phyloP scores from a whole-genome alignment of 2,888 invertebrate species.

The Sisyra nigra region DNA sequence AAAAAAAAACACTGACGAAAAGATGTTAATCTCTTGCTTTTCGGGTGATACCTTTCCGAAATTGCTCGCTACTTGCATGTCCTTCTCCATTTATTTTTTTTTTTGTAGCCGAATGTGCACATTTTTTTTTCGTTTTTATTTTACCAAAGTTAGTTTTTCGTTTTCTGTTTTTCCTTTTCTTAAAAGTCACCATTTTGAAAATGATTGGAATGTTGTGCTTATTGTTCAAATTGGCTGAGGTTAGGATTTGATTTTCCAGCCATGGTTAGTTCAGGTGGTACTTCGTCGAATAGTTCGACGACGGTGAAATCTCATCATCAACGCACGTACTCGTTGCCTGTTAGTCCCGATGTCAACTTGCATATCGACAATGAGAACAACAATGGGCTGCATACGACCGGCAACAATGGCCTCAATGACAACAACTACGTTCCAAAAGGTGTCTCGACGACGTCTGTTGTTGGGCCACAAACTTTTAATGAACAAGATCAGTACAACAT shows the following conservation, averaged over 20 bases:
- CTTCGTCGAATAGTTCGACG: neutral
- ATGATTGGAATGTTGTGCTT: neutral
- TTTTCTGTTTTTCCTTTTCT: neutral
- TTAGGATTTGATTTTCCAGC: slow-evolving; percentile 5
- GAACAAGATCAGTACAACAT: slow-evolving; percentile 4
- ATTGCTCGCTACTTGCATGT: no score
- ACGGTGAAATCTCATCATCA: slow-evolving; percentile 35
- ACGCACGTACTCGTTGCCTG: slow-evolving; percentile 52
- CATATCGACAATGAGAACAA: slow-evolving; percentile 8
- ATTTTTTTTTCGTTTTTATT: no score
- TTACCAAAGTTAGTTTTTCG: neutral
- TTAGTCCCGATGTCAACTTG: slow-evolving; percentile 17
- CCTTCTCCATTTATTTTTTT: no score
- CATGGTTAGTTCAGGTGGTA: slow-evolving; percentile 4
- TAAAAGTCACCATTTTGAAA: neutral
- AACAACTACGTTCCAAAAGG: neutral
- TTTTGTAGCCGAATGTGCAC: no score
- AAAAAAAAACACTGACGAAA: no score
- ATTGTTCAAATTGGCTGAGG: neutral
- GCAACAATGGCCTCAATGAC: slow-evolving; percentile 14
- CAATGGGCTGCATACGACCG: slow-evolving; percentile 7
- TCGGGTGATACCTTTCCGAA: no score
- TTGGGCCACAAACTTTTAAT: neutral
- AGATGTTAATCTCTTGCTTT: no score
- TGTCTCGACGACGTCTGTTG: neutral